Conservation (phyloP, 2,888 invertebrate species). For the Eledona agricola region DNA sequence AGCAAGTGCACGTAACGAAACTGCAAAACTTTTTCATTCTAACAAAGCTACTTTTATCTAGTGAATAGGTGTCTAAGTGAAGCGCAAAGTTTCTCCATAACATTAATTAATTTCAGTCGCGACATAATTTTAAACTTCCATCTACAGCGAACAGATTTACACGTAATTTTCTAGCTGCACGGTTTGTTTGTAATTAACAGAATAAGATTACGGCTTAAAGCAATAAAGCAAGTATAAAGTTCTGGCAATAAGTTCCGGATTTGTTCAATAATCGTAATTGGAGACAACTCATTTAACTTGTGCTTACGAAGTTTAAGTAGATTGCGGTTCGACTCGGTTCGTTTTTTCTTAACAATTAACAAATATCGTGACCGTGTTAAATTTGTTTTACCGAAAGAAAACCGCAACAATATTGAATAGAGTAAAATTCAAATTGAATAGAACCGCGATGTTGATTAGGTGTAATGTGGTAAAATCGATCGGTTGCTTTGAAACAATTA, state of each 20-base stretch:
- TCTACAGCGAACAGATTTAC: constrained; percentile 14
- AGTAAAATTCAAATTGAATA: too few relatives aligned
- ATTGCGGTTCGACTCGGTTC: not conserved
- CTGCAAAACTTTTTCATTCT: too few relatives aligned
- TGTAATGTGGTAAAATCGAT: too few relatives aligned
- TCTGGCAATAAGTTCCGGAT: constrained; percentile 1
- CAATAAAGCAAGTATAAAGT: constrained; percentile 12
- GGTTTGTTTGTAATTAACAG: constrained; percentile 18
- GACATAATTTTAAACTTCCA: constrained; percentile 14
- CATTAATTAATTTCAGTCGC: constrained; percentile 10
- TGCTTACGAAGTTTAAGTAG: too few relatives aligned
- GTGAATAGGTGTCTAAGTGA: too few relatives aligned
- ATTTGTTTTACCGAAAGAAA: too few relatives aligned
- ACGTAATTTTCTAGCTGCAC: constrained; percentile 13
- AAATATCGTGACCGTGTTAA: not conserved
- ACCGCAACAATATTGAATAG: too few relatives aligned
- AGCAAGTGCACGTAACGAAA: too few relatives aligned
- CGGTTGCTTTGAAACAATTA: too few relatives aligned
- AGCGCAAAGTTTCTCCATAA: constrained; percentile 7
- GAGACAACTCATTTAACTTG: not conserved
- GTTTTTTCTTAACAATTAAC: not conserved
- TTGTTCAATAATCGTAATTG: constrained; percentile 3
- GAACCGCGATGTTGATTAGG: too few relatives aligned
- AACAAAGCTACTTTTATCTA: too few relatives aligned
- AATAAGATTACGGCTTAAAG: constrained; percentile 18